Conservation (phyloP, 2,888 invertebrate species). For the Halictus quadricinctus region DNA sequence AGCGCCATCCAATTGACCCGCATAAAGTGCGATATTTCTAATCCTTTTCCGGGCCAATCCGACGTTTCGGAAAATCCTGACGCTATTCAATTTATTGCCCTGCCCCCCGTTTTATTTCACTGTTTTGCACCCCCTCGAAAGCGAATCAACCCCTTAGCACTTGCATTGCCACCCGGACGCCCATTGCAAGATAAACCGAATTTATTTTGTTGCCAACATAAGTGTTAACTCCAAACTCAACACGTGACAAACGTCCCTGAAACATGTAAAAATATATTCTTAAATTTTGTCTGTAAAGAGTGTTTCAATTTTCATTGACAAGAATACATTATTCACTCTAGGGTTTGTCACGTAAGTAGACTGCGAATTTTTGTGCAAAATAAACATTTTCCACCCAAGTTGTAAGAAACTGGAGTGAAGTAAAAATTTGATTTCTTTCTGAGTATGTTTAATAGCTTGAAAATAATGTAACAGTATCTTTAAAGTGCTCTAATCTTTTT, state of each 20-base stretch:
- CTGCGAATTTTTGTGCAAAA: not conserved
- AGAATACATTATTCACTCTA: not conserved
- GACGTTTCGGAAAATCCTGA: slow-evolving; percentile 28
- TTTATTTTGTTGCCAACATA: not conserved
- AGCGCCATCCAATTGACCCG: slow-evolving; percentile 59
- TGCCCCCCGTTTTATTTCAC: not conserved
- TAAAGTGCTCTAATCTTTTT: not conserved
- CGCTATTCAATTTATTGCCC: slow-evolving; percentile 4
- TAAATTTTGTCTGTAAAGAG: not conserved
- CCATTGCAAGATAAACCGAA: not conserved
- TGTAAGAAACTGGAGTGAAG: no score
- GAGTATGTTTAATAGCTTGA: no score
- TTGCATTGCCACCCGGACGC: not conserved
- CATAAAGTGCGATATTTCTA: slow-evolving; percentile 61
- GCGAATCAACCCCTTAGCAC: not conserved
- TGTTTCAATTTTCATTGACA: not conserved
- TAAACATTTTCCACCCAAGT: not conserved
- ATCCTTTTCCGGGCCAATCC: slow-evolving; percentile 40
- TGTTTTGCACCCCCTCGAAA: not conserved
- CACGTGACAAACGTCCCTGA: not conserved
- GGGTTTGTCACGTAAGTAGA: not conserved
- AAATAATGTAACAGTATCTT: no score
- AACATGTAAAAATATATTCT: not conserved
- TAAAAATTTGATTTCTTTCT: not conserved
- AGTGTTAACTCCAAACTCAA: not conserved